Evolutionary conservation across 2,113 vertebrate species (phyloP).

Genomic region (Callopanchax toddi): DNA sequence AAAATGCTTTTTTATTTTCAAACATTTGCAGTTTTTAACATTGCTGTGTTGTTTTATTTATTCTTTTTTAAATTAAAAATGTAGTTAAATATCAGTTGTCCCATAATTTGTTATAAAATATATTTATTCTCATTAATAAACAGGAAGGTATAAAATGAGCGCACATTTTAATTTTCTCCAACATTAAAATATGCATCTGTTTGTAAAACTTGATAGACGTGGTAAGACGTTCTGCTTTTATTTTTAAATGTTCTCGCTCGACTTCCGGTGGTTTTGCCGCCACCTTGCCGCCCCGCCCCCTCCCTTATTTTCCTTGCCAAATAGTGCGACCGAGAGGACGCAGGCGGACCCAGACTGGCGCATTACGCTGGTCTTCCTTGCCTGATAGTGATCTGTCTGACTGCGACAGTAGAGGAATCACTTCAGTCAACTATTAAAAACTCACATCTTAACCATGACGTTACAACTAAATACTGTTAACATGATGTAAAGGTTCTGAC

Average conservation of each 20-base stretch:
- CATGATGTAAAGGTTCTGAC: too few species aligned
- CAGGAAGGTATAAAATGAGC: background rate
- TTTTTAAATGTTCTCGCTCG: background rate
- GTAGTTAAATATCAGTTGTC: too few species aligned
- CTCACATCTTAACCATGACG: too few species aligned
- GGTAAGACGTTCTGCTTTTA: constrained; percentile 17
- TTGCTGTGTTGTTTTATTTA: too few species aligned
- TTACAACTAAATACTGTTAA: too few species aligned
- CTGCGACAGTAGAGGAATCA: constrained; percentile 55
- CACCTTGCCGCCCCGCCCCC: constrained; percentile 9
- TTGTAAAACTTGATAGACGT: background rate
- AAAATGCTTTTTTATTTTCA: too few species aligned
- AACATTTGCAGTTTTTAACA: too few species aligned
- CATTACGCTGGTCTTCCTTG: constrained; percentile 60
- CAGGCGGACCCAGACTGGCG: constrained; percentile 36
- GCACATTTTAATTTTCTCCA: background rate
- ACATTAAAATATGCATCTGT: too few species aligned
- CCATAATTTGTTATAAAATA: too few species aligned
- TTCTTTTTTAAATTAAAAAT: too few species aligned
- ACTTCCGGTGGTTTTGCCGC: constrained; percentile 33
- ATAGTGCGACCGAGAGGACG: constrained; percentile 61
- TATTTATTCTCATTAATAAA: too few species aligned
- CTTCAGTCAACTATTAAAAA: too few species aligned
- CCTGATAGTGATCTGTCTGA: constrained; percentile 61
- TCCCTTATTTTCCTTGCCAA: constrained; percentile 51